Base-by-base conservation (phyloP, 2,113 vertebrate genomes). In the Crypturellus undulatus region DNA sequence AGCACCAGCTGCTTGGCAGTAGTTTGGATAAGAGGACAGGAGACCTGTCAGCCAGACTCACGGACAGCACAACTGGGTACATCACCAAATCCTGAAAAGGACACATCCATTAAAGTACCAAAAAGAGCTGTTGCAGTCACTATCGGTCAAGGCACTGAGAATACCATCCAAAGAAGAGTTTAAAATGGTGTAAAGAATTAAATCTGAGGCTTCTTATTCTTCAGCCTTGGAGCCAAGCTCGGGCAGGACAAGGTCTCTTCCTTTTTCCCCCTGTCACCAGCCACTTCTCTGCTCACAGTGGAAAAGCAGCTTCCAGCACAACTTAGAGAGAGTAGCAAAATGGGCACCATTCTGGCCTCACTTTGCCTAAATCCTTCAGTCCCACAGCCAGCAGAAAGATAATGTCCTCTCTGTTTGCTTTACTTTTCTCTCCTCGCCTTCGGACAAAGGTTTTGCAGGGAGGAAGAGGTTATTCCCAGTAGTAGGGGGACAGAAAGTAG, bases 1-100 rank as follows among this genome's bases (percentile, higher is more conserved):
- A 92, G 49, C 95, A 95, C 85, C 94, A 96, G 92, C 86, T 95
- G 95, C 75, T 36, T 83, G 79, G 91, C 91, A 92, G 95, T 38
- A 34, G 56, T 91, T 68, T 59, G 71, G 64, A 70, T 87, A 83
- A 93, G 86, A 54, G 77, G 59, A 69, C 71, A 84, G 72, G 77
- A 88, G 69, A 77, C 58, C 54, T 91, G 92, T 92, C 89, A 42
- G 36, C 26, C 77, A 91, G 68, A 43, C 64, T 94, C 64, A 69
- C 32, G 22, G 3, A 1, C 12, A 7, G 32, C 25, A 5, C 13
- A 32, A 43, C 47, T 17, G 83, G 72, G 26, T 67, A 32, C 4
- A 54, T 7, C 22, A 42, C 51, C 25, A 60, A 47, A 84, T 51
- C 32, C 36, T 63, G 79, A 80, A 88, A 85, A 72, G 40, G 28